Percentiles rank a stretch among this genome's conserved stretches.
Evolutionary conservation across 2,113 vertebrate genomes (phyloP).

Genomic region (Pseudopodoces humilis): DNA sequence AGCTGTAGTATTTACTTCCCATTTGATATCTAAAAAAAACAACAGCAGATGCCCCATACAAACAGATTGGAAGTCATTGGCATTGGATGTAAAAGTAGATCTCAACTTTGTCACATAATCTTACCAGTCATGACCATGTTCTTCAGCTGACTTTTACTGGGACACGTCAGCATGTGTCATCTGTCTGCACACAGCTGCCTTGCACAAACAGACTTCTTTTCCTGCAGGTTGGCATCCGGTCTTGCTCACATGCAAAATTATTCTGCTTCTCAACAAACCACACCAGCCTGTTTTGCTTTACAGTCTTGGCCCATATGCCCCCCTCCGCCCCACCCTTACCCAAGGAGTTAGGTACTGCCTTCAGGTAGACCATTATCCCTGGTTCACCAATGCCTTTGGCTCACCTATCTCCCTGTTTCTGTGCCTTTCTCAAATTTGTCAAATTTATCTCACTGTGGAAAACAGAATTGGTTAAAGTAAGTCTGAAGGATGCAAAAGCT

Average conservation of each 20-base stretch:
- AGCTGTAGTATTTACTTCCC: not conserved
- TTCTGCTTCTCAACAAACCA: not conserved
- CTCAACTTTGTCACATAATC: not conserved
- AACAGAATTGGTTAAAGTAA: not conserved
- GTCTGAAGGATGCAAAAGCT: not conserved
- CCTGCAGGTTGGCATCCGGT: not conserved
- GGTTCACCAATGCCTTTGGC: not conserved
- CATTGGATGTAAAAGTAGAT: not conserved
- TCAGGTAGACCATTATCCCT: not conserved
- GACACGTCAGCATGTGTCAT: fast-evolving
- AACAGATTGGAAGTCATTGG: not conserved
- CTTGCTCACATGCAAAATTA: not conserved
- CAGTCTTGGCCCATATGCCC: fast-evolving
- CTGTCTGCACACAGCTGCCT: not conserved
- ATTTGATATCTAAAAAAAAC: not conserved
- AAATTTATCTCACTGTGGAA: not conserved
- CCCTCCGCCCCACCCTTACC: not conserved
- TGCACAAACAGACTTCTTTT: not conserved
- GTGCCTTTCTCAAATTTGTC: not conserved
- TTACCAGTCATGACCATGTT: not conserved
- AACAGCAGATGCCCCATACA: not conserved
- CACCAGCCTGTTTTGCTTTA: not conserved
- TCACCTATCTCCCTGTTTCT: not conserved
- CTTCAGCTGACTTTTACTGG: not conserved
- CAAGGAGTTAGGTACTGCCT: not conserved